Base-by-base conservation (phyloP, 1,140 invertebrate species). In the Drosophila kanapiae region DNA sequence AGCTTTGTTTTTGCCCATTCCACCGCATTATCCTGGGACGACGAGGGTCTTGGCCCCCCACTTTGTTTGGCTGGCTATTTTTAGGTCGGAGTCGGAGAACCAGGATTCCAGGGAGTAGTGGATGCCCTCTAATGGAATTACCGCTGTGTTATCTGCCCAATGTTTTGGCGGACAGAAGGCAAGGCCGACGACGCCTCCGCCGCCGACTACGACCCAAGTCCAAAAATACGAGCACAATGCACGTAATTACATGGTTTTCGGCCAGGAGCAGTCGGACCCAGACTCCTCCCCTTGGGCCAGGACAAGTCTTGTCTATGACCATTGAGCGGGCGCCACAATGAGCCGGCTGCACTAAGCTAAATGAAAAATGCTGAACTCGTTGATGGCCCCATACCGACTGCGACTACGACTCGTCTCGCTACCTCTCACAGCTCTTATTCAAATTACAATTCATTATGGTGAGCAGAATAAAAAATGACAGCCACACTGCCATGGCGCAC, bases 391-490 rank as follows among this genome's bases (percentile, higher is more conserved):
- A 38, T 56, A n/a, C 27, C 37, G 56, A 60, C 31, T 37, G 0
- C 48, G 42, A 63, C 40, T 23, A 23, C 37, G 56, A 60, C 40
- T 67, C 59, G 59, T 68, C 48, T 68, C 63, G 48, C 33, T 68
- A 67, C 45, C 72, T 57, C 51, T 31, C 70, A 54, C 56, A 75
- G 78, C 65, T 76, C 83, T 82, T 87, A 84, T 90, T 81, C 84
- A 88, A 88, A 88, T 88, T 88, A 90, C 84, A 78, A 78, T 72
- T 87, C 80, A 88, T 87, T 87, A 88, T 75, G 84, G 76, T 72
- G 70, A 79, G 80, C 64, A 76, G 63, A 82, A 62, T 61, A 78
- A 61, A 78, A 82, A 81, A 80, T 71, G 54, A 35, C 47, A 67
- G 56, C 51, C 63, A 57, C 56, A 31, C 75, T 60, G 49, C 71